Conservation (phyloP, 2,797 vertebrate genomes). For the Channa striata region DNA sequence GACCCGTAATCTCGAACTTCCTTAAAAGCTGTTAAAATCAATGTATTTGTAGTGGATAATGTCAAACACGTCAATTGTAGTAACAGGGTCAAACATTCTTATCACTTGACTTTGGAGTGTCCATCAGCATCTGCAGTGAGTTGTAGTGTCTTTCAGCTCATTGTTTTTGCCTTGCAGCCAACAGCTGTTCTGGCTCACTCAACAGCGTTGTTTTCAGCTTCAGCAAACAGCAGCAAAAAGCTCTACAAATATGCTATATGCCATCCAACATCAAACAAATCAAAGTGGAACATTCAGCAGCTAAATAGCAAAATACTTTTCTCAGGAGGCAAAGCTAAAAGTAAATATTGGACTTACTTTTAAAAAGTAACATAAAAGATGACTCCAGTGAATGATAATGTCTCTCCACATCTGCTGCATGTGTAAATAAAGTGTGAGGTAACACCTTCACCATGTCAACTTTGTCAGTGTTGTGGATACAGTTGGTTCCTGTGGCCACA, state of each 20-base stretch:
- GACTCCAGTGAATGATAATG: conserved; percentile 12
- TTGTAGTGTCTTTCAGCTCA: background rate
- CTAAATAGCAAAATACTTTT: background rate
- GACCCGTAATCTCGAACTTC: background rate
- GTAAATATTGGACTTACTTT: conserved; percentile 13
- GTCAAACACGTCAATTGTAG: too few relatives aligned
- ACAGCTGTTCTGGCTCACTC: background rate
- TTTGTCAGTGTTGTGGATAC: conserved; percentile 19
- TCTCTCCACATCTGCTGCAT: conserved; percentile 2
- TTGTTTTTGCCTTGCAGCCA: background rate
- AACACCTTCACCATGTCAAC: conserved; percentile 13
- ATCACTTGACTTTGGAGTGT: background rate
- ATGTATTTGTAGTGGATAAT: too few relatives aligned
- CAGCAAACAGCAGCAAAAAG: background rate
- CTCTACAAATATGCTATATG: background rate
- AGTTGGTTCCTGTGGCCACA: conserved; percentile 6
- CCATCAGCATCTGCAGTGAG: background rate
- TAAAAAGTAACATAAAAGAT: conserved; percentile 1
- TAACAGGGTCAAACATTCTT: too few relatives aligned
- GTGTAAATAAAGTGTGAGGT: conserved; percentile 22
- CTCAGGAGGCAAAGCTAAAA: conserved; percentile 4
- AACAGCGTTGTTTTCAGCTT: background rate
- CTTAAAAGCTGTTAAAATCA: too few relatives aligned
- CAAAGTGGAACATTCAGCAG: conserved; percentile 2
- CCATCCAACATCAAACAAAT: background rate